These are phyloP conservation scores for Polia nebulosa DNA, from an alignment of 2,888 invertebrate genomes.

Conservation along the genomic window DNA sequence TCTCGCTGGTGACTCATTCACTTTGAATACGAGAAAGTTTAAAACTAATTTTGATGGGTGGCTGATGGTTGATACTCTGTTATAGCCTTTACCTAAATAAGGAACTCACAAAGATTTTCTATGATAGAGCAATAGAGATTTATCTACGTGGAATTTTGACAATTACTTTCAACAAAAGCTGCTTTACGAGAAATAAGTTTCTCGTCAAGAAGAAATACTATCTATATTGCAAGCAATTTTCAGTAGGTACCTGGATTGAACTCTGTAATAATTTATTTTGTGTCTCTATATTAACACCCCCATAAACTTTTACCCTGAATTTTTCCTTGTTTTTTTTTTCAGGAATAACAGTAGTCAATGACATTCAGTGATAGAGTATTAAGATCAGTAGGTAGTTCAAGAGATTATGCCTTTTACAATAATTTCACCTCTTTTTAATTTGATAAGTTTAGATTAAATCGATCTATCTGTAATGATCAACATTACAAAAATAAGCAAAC, in stretches of 20 bases:
- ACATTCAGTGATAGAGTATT: neutral
- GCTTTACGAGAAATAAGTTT: neutral
- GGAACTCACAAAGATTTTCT: constrained; percentile 4
- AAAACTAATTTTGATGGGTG: constrained; percentile 13
- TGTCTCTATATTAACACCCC: neutral
- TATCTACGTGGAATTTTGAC: neutral
- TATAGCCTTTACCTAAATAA: neutral
- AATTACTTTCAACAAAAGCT: constrained; percentile 6
- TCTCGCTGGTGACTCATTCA: constrained; percentile 40
- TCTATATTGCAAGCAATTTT: neutral
- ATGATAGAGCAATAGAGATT: neutral
- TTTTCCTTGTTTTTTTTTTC: neutral
- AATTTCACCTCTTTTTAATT: neutral
- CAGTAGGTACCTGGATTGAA: neutral
- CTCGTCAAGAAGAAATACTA: neutral
- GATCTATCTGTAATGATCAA: neutral
- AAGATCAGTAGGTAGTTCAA: neutral
- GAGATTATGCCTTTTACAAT: neutral
- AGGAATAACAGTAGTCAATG: neutral
- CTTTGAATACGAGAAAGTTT: constrained; percentile 28
- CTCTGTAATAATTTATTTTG: neutral
- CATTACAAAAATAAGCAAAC: no score
- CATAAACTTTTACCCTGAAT: neutral
- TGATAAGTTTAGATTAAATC: neutral
- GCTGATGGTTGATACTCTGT: constrained; percentile 14